phyloP scores from a whole-genome alignment of 2,797 vertebrate species.

The Hapalemur alaotrensis region DNA sequence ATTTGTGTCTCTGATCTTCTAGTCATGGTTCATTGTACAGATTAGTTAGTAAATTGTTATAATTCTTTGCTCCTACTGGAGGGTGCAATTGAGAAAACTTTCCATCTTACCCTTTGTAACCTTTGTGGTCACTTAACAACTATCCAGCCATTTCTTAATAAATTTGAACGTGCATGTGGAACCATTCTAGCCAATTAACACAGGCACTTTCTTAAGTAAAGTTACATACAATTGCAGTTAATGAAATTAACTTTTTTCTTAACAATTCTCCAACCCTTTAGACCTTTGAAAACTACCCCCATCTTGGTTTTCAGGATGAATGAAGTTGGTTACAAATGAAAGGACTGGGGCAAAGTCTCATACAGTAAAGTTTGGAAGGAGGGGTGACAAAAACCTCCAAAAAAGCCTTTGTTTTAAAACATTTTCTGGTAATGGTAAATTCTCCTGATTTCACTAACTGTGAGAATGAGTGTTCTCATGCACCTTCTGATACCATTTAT shows the following conservation, averaged over 20 bases:
- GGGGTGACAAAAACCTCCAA: neutral
- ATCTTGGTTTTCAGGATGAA: neutral
- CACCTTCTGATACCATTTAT: neutral
- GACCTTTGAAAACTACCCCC: neutral
- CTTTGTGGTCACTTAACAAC: neutral
- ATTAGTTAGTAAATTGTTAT: neutral
- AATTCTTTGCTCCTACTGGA: neutral
- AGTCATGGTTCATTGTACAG: neutral
- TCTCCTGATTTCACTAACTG: neutral
- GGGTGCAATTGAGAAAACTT: constrained; percentile 36
- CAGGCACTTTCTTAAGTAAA: neutral
- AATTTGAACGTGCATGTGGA: constrained; percentile 23
- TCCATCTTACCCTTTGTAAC: neutral
- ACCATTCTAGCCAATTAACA: constrained; percentile 39
- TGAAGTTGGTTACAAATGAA: neutral
- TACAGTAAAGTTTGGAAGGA: neutral
- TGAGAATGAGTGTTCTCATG: neutral
- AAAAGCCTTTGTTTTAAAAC: neutral
- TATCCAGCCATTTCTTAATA: neutral
- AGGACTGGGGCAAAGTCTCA: neutral
- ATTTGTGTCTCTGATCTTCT: fast-evolving
- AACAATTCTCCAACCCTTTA: neutral
- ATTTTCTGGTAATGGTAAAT: neutral
- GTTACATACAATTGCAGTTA: neutral
- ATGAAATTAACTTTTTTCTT: constrained; percentile 32